Conservation (phyloP, 2,113 vertebrate species). For the Aythya baeri region DNA sequence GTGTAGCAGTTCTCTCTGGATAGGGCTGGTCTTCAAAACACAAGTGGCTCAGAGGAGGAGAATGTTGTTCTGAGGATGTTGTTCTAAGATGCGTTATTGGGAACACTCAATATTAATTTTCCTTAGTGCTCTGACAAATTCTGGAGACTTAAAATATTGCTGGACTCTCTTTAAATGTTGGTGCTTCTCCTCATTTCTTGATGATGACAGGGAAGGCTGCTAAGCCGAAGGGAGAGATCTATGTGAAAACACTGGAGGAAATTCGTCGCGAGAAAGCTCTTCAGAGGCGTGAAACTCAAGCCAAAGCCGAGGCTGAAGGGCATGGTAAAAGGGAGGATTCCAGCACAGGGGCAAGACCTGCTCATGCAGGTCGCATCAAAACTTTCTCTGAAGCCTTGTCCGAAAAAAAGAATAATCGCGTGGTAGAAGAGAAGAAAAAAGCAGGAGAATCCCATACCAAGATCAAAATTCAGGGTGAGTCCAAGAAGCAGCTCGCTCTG, state of each 20-base stretch:
- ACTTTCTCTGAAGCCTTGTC: constrained; percentile 80
- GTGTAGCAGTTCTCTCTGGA: not conserved
- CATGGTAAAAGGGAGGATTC: constrained; percentile 38
- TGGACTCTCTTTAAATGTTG: not conserved
- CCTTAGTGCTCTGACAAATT: not conserved
- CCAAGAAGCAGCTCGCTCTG: not conserved
- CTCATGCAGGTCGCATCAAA: constrained; percentile 64
- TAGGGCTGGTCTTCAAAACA: not conserved
- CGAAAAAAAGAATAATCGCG: constrained; percentile 80
- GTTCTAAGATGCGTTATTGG: not conserved
- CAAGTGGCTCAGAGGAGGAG: not conserved
- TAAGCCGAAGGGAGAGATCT: constrained; percentile 79
- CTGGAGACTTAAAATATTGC: accelerated
- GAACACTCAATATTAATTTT: not conserved
- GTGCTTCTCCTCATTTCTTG: not conserved
- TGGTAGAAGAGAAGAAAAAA: constrained; percentile 74
- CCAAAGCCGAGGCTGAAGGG: constrained; percentile 34
- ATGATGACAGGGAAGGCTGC: constrained; percentile 57
- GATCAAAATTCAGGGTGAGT: constrained; percentile 29
- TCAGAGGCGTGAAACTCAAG: constrained; percentile 72
- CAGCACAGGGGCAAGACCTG: constrained; percentile 30
- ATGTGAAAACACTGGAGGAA: constrained; percentile 92
- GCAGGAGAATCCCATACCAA: constrained; percentile 21
- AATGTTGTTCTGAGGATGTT: not conserved
- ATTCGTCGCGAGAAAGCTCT: constrained; percentile 88